Conservation (phyloP, 30 jellyfish, hydroid and myxozoan genomes). For the Turritopsis dohrnii region DNA sequence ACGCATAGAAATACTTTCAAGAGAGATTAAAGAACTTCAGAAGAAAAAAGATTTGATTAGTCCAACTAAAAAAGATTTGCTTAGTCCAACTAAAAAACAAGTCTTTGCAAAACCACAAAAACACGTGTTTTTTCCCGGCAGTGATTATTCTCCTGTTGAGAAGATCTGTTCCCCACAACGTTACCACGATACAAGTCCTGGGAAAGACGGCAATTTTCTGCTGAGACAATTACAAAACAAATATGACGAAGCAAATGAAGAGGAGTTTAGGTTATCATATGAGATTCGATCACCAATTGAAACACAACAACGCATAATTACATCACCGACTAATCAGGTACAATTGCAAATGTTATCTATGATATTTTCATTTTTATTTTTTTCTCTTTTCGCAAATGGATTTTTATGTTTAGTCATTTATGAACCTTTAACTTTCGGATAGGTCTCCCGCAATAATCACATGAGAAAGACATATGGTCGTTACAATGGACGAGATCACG, state of each 20-base stretch:
- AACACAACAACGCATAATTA: neutral
- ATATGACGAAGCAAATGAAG: neutral
- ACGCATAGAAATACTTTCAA: neutral
- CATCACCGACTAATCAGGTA: neutral
- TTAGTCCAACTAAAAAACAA: neutral
- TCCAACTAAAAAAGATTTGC: no score
- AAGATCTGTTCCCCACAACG: neutral
- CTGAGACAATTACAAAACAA: neutral
- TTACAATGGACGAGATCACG: neutral
- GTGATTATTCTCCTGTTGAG: neutral
- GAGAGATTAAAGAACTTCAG: neutral
- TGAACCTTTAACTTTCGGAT: neutral
- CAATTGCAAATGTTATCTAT: no score
- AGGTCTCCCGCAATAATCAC: neutral
- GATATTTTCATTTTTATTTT: neutral
- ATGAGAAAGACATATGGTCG: neutral
- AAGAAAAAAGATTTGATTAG: neutral
- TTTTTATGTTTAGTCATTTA: neutral
- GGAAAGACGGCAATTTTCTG: neutral
- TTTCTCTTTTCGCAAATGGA: neutral
- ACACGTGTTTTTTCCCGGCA: neutral
- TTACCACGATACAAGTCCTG: neutral
- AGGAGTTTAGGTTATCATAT: neutral
- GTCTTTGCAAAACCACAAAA: neutral
- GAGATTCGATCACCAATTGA: neutral